Evolutionary conservation across 2,797 vertebrate species (phyloP).

Genomic region (Chelidonichthys spinosus): DNA sequence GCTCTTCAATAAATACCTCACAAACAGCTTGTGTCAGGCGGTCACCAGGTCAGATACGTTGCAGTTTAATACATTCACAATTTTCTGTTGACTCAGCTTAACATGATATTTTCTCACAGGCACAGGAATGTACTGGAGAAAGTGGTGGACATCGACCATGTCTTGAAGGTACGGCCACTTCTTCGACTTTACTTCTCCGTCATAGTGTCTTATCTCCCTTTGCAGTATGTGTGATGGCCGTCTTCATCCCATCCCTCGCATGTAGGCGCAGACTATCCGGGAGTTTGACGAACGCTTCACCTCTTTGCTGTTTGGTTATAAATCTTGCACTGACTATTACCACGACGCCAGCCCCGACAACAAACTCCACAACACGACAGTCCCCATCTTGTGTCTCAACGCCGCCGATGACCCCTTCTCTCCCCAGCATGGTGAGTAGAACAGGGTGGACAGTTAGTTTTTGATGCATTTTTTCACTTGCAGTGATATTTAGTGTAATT

Average conservation of each 20-base stretch:
- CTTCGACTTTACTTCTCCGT: background rate
- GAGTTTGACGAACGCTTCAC: constrained; percentile 89
- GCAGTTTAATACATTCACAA: background rate
- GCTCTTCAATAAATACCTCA: constrained; percentile 86
- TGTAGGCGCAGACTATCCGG: constrained; percentile 84
- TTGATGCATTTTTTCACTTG: background rate
- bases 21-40: constrained; percentile 69
- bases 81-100: background rate
- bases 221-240: background rate
- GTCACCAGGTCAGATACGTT: constrained; percentile 70
- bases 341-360: constrained; percentile 81
- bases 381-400: constrained; percentile 89
- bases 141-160: constrained; percentile 83
- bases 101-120: constrained; percentile 73
- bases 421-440: constrained; percentile 77
- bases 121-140: constrained; percentile 84
- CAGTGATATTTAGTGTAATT: background rate
- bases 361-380: constrained; percentile 77
- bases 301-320: constrained; percentile 84
- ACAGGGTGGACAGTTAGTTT: background rate
- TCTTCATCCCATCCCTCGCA: accelerated
- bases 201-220: accelerated
- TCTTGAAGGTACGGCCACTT: constrained; percentile 80
- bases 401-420: constrained; percentile 90
- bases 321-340: constrained; percentile 85